Evolutionary conservation across 2,888 invertebrate genomes (phyloP), one percentile per base, ranked within the genome.

Genomic region (Drosophila conformis): DNA sequence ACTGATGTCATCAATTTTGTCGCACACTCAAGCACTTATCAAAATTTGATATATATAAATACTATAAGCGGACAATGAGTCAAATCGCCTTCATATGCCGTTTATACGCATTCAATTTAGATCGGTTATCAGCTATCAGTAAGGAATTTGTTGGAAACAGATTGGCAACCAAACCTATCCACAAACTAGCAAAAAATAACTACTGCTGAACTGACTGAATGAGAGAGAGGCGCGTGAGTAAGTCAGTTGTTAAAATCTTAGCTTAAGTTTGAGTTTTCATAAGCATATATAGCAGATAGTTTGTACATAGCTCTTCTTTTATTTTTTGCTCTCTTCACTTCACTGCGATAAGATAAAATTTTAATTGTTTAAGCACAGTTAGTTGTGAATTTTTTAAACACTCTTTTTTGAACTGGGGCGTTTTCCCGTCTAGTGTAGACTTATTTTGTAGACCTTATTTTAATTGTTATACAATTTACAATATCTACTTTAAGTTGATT

Each of bases 341-440:
- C 57, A 60, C 71, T 76, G 59, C 53, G 88, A 84, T 84, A 81
- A 84, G 84, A 84, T 87, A 87, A 72, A 21, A 49, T 60, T 58
- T 25, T 31, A 58, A 46, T 66, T 67, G 15, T 38, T 67, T 40
- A 69, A 59, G 63, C 59, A 78, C 58, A 58, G 57, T 62, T 64
- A 54, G 49, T 51, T 49, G 27, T 36, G 54, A 58, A 66, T 33
- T 49, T 38, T 33, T 29, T 42, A 56, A 58, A 33, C 53, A 61
- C 18, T 36, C 31, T 11, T 48, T 62, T 31, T 31, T 10, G 36
- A 25, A 46, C 31, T 78, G 15, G 69, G 61, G 58, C 58, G 69
- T 62, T 65, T 36, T 15, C 31, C 53, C n/a, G 5, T 29, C 15
- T 2, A 2, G 42, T 57, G 52, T 53, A 29, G 51, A 61, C 35